These are phyloP conservation scores for Alectura lathami DNA, from an alignment of 2,113 vertebrate genomes.

Conservation along the genomic window DNA sequence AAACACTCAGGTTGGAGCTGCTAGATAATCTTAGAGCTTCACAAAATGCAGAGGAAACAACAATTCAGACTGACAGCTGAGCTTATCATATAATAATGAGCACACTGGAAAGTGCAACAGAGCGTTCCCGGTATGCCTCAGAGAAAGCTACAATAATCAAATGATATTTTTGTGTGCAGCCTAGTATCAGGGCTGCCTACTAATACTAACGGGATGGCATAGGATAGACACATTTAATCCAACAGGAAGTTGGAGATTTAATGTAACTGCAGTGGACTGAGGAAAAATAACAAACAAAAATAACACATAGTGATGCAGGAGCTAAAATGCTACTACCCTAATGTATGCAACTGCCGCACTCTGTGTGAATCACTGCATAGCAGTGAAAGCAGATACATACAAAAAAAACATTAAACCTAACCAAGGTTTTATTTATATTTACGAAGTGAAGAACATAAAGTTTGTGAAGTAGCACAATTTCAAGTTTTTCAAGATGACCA, in stretches of 20 bases:
- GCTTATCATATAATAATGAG: neutral
- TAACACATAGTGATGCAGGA: neutral
- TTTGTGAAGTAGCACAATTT: neutral
- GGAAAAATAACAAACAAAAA: neutral
- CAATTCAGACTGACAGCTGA: conserved; percentile 18
- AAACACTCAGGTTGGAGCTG: neutral
- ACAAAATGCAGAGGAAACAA: conserved; percentile 4
- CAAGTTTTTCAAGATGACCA: neutral
- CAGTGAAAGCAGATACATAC: neutral
- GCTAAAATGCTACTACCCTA: neutral
- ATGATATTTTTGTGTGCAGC: neutral
- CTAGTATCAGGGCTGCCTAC: neutral
- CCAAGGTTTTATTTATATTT: neutral
- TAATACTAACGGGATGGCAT: neutral
- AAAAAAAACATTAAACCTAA: neutral
- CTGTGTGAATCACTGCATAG: neutral
- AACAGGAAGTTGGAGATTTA: neutral
- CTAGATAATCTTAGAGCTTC: neutral
- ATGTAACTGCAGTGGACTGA: neutral
- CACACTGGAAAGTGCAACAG: neutral
- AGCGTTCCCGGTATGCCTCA: neutral
- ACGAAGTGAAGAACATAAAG: neutral
- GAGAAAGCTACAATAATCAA: conserved; percentile 15
- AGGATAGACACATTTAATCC: neutral
- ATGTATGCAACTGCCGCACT: neutral